Percentiles rank a stretch among this genome's conserved stretches.
phyloP scores from a whole-genome alignment of 2,888 invertebrate species.

The Torymus tubicola region DNA sequence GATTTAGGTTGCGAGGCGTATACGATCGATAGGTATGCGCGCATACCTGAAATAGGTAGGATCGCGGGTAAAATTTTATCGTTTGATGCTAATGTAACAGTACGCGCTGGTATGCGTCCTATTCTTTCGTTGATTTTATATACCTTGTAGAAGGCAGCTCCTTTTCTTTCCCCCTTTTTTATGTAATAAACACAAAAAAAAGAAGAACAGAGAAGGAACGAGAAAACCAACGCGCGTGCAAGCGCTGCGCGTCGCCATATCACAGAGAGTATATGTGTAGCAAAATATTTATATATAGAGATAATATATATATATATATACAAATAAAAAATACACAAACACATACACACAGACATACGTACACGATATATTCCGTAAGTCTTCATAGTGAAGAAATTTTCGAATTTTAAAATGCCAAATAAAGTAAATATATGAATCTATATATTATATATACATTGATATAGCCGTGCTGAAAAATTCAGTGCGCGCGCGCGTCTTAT shows the following conservation, averaged over 20 bases:
- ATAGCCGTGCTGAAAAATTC: not conserved
- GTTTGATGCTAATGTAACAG: not conserved
- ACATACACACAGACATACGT: not conserved
- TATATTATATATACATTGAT: not conserved
- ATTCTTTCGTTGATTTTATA: not conserved
- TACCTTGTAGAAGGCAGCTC: not conserved
- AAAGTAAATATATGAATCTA: not conserved
- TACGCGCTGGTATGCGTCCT: not conserved
- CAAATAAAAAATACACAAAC: constrained; percentile 22
- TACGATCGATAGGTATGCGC: no score
- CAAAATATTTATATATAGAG: constrained; percentile 23
- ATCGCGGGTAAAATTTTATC: not conserved
- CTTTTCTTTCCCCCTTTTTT: not conserved
- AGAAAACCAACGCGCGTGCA: no score
- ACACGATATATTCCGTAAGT: not conserved
- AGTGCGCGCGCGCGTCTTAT: not conserved
- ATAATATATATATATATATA: constrained; percentile 16
- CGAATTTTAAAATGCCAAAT: constrained; percentile 46
- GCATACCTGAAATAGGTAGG: no score
- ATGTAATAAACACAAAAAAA: no score
- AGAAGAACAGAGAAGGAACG: no score
- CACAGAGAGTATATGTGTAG: constrained; percentile 19
- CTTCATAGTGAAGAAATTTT: constrained; percentile 26
- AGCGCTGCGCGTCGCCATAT: constrained; percentile 6
- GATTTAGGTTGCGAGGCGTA: no score